A percentile compares a stretch with the other conserved stretches of the same genome.
Evolutionary conservation across 2,113 vertebrate genomes (phyloP).

Genomic region (Chloroceryle aenea): DNA sequence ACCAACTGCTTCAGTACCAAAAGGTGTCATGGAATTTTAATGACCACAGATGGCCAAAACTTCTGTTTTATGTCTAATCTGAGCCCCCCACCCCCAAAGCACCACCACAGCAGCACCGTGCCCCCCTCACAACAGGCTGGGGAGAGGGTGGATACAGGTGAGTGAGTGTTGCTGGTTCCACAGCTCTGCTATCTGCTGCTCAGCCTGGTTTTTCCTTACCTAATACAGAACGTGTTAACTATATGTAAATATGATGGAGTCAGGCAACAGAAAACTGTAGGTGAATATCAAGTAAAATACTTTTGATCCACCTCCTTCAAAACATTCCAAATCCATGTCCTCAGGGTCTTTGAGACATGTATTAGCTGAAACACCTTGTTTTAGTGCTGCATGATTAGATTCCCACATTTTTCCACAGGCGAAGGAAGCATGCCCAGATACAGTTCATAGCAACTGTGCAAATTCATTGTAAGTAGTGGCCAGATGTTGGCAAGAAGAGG

Average conservation of each 20-base stretch:
- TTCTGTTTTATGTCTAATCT: conserved; percentile 24
- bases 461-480: background rate
- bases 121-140: background rate
- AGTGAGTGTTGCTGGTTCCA: background rate
- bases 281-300: background rate
- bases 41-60: conserved; percentile 47
- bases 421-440: conserved; percentile 2
- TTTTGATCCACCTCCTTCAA: background rate
- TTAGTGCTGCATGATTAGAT: conserved; percentile 7
- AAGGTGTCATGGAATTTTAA: conserved; percentile 63
- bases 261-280: background rate
- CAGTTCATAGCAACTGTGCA: conserved; percentile 4
- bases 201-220: background rate
- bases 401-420: conserved; percentile 31
- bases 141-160: background rate
- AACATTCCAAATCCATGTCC: conserved; percentile 9
- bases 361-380: conserved; percentile 20
- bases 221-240: background rate
- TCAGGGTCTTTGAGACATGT: background rate
- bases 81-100: background rate
- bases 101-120: background rate
- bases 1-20: conserved; percentile 25
- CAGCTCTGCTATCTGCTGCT: background rate
- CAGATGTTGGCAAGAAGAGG: conserved; percentile 53
- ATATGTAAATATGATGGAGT: background rate